Evolutionary conservation across 1,140 invertebrate genomes (phyloP).

Genomic region (Galleria mellonella): DNA sequence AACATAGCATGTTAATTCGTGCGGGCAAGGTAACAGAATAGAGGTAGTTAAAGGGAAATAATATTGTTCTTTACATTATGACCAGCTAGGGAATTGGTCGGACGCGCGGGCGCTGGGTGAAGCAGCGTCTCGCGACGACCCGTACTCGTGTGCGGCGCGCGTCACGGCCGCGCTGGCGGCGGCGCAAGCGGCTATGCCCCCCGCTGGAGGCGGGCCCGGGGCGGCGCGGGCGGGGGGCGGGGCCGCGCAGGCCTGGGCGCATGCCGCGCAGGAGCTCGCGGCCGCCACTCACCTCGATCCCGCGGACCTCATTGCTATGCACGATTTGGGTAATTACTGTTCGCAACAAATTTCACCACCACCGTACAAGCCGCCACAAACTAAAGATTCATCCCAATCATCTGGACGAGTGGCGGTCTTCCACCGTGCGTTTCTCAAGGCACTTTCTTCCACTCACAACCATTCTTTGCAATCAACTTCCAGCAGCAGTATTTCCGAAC

Average conservation of each 20-base stretch:
- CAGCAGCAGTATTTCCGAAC: too few relatives aligned
- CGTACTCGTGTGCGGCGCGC: slow-evolving; percentile 49
- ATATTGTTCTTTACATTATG: too few relatives aligned
- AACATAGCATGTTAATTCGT: too few relatives aligned
- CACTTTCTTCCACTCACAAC: too few relatives aligned
- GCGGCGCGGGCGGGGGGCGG: slow-evolving; percentile 1
- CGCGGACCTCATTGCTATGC: slow-evolving; percentile 50
- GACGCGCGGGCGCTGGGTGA: slow-evolving; percentile 44
- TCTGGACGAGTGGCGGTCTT: too few relatives aligned
- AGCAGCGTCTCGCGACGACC: slow-evolving; percentile 49
- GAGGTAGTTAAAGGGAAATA: too few relatives aligned
- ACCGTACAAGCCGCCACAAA: too few relatives aligned
- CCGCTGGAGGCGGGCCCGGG: slow-evolving; percentile 13
- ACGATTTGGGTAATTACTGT: slow-evolving; percentile 38
- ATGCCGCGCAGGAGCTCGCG: slow-evolving; percentile 26
- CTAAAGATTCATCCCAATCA: too few relatives aligned
- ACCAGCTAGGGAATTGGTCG: slow-evolving; percentile 53
- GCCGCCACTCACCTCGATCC: slow-evolving; percentile 57
- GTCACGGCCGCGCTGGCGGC: slow-evolving; percentile 27
- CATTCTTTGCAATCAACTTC: too few relatives aligned
- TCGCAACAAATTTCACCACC: too few relatives aligned
- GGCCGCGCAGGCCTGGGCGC: slow-evolving; percentile 8
- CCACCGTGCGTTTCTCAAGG: too few relatives aligned
- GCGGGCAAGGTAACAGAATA: too few relatives aligned
- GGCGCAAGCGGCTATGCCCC: slow-evolving; percentile 7